These are phyloP conservation scores for Melinaea menophilus DNA, from an alignment of 2,888 invertebrate species.

Conservation along the genomic window DNA sequence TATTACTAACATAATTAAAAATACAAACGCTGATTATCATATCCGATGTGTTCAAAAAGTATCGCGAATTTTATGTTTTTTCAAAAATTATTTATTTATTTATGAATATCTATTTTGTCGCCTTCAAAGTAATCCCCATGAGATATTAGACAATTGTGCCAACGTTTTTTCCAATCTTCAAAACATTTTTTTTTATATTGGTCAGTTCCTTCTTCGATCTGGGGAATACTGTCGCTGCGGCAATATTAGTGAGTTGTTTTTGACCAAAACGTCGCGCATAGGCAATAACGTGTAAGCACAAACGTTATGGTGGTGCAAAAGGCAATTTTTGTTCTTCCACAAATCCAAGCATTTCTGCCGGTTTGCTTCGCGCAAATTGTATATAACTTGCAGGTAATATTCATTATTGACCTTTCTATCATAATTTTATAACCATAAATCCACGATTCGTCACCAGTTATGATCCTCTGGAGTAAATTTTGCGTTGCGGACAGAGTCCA, in stretches of 20 bases:
- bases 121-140: constrained; percentile 9
- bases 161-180: too few species aligned
- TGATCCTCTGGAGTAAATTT: too few species aligned
- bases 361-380: constrained; percentile 23
- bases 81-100: constrained; percentile 18
- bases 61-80: constrained; percentile 16
- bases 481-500: too few species aligned
- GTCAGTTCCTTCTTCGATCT: not conserved
- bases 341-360: constrained; percentile 25
- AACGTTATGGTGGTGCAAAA: constrained; percentile 29
- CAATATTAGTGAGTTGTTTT: constrained; percentile 25
- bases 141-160: too few species aligned
- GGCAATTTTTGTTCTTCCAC: constrained; percentile 24
- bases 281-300: constrained; percentile 27
- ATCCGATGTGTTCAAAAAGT: too few species aligned
- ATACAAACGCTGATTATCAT: too few species aligned
- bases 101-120: constrained; percentile 13
- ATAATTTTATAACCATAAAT: too few species aligned
- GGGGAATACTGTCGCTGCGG: constrained; percentile 25
- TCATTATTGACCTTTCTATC: constrained; percentile 19
- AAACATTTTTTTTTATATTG: too few species aligned
- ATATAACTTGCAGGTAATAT: constrained; percentile 21
- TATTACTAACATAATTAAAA: too few species aligned
- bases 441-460: too few species aligned
- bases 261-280: constrained; percentile 27